Evolutionary conservation across 2,797 vertebrate species (phyloP), one percentile per base, ranked within the genome.

Genomic region (Notolabrus celidotus): DNA sequence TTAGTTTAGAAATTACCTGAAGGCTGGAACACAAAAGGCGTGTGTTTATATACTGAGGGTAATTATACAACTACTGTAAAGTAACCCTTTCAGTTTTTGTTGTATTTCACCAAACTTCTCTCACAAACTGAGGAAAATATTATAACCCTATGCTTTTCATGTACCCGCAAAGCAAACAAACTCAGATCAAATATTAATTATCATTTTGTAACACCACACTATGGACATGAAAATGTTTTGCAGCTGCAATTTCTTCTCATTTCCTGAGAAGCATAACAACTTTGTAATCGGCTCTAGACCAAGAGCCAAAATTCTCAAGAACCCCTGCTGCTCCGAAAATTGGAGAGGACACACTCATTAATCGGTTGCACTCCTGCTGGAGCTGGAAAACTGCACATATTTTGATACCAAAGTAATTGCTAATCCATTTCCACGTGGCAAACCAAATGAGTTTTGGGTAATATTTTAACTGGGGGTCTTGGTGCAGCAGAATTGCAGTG

Each of bases 341-440:
- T 86, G 77, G 70, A 79, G 82, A 75, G 65, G 74, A 79, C 79
- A 80, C 71, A 59, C 67, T 74, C 69, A 84, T 82, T 83, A 84
- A 85, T 85, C 39, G 80, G 68, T 64, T 60, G 25, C 69, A 58
- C 64, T 78, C 60, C 67, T 62, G 75, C 75, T 39, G 67, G 61
- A 76, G 71, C 77, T 68, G 69, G 65, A 68, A 64, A 71, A 76
- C 66, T 29, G 57, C 47, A 69, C 64, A 80, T 36, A 71, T 56
- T 67, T 45, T 50, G 67, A 74, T 67, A 56, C 42, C 19, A 52
- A 75, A 64, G 58, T 68, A 71, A 65, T 76, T 59, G 60, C 64
- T 54, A 27, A 63, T 65, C 38, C 14, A 60, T 79, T 79, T 73
- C 65, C 68, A 54, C 53, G 39, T 49, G 39, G 71, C 46, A 67